These are phyloP conservation scores for Bradypus variegatus DNA, from an alignment of 2,797 vertebrate species.

Conservation along the genomic window DNA sequence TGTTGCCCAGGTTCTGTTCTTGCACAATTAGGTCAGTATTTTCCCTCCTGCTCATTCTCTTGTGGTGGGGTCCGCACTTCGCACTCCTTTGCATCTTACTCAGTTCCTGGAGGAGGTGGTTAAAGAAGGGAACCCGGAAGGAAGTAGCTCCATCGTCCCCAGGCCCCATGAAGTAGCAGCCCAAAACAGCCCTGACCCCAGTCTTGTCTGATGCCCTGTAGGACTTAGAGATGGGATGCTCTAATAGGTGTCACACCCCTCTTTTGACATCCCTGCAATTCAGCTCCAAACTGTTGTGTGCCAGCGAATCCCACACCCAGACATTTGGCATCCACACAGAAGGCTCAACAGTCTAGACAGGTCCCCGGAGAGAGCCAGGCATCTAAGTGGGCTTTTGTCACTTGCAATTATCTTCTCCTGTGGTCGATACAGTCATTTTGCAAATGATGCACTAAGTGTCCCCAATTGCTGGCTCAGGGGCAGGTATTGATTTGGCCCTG, in stretches of 20 bases:
- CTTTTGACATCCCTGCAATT: background rate
- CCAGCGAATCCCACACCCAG: background rate
- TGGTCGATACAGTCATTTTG: slow-evolving; percentile 45
- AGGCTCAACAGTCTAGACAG: background rate
- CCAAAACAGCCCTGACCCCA: background rate
- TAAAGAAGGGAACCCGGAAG: background rate
- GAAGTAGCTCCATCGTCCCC: background rate
- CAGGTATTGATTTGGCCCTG: slow-evolving; percentile 25
- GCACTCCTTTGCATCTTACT: background rate
- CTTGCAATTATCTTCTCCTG: slow-evolving; percentile 31
- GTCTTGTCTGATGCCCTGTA: background rate
- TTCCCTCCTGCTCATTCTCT: background rate
- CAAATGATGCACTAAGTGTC: slow-evolving; percentile 31
- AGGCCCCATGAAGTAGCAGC: background rate
- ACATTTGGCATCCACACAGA: background rate
- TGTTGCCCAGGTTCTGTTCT: background rate
- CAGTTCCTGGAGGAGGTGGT: background rate
- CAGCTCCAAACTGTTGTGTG: background rate
- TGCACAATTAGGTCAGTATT: background rate
- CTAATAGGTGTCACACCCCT: background rate
- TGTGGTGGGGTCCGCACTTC: background rate
- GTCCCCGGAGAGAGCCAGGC: background rate
- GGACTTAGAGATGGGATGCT: background rate
- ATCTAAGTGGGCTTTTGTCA: slow-evolving; percentile 30
- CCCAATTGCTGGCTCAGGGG: slow-evolving; percentile 8